A percentile compares a stretch with the other conserved stretches of the same genome.
phyloP scores from a whole-genome alignment of 2,797 vertebrate species.

The Sebastes matsubarae region DNA sequence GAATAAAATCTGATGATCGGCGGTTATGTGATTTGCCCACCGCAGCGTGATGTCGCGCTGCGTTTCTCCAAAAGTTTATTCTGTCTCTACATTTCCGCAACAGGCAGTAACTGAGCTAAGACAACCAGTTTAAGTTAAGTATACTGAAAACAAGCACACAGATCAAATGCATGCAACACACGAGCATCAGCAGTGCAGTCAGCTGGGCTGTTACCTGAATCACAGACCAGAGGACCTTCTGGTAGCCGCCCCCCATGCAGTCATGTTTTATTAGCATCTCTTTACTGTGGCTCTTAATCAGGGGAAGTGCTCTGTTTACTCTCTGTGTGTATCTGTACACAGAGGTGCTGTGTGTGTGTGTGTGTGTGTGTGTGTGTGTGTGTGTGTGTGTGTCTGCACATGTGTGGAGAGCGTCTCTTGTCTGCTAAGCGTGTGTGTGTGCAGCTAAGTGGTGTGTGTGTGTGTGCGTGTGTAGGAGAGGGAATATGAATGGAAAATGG shows the following conservation, averaged over 20 bases:
- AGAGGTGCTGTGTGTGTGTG: conserved; percentile 9
- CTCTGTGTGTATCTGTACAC: conserved; percentile 12
- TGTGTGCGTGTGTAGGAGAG: not conserved
- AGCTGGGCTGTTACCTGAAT: conserved; percentile 28
- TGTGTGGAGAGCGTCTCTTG: conserved; percentile 21
- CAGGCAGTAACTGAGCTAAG: not conserved
- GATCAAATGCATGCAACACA: conserved; percentile 13
- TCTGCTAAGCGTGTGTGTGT: conserved; percentile 19
- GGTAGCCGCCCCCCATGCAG: conserved; percentile 7
- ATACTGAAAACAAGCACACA: not conserved
- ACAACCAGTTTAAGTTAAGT: not conserved
- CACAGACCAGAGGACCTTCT: conserved; percentile 19
- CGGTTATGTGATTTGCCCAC: no score
- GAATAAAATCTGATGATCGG: no score
- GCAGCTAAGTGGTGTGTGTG: conserved; percentile 9
- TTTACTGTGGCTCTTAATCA: conserved; percentile 53
- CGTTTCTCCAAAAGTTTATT: no score
- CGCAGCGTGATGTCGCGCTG: no score
- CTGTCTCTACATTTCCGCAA: no score
- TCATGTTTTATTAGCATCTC: conserved; percentile 51
- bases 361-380: conserved; percentile 7
- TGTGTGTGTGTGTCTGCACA: conserved; percentile 9
- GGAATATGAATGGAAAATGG: conserved; percentile 72
- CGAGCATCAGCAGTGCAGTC: not conserved
- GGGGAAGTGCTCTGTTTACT: conserved; percentile 46